These are phyloP conservation scores for Python bivittatus DNA, from an alignment of 2,113 vertebrate genomes.

Conservation along the genomic window DNA sequence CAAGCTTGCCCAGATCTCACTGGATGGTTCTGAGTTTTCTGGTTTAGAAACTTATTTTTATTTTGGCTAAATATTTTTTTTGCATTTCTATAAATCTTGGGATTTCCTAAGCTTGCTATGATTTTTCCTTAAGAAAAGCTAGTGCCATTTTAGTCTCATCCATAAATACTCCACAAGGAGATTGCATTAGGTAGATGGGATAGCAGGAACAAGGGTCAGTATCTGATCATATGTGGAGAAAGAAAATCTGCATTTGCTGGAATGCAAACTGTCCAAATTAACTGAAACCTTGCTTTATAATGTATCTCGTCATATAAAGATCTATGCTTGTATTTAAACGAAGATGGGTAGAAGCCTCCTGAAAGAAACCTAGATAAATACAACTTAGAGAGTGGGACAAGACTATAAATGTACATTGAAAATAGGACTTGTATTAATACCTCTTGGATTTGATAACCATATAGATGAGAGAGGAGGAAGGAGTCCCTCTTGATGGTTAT, in stretches of 20 bases:
- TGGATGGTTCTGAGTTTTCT: no score
- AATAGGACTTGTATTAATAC: neutral
- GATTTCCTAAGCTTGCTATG: neutral
- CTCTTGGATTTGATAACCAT: neutral
- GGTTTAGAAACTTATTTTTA: no score
- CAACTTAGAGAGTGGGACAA: neutral
- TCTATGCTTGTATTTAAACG: neutral
- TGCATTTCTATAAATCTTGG: no score
- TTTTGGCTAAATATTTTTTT: no score
- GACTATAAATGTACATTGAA: neutral
- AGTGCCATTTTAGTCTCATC: neutral
- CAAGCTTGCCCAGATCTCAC: no score
- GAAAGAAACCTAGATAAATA: neutral
- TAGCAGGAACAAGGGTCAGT: neutral
- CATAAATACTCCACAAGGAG: neutral
- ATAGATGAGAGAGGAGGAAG: no score
- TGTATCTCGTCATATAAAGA: neutral
- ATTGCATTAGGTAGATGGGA: neutral
- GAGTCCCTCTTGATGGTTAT: no score
- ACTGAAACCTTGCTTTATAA: neutral
- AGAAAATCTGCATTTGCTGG: neutral
- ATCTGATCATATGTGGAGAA: neutral
- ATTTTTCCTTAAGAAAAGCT: neutral
- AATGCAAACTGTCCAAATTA: neutral
- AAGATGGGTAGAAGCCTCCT: neutral